Percentiles rank a stretch among this genome's conserved stretches.
These are phyloP conservation scores for Rhea americana DNA, from an alignment of 2,113 vertebrate genomes.

Conservation along the genomic window DNA sequence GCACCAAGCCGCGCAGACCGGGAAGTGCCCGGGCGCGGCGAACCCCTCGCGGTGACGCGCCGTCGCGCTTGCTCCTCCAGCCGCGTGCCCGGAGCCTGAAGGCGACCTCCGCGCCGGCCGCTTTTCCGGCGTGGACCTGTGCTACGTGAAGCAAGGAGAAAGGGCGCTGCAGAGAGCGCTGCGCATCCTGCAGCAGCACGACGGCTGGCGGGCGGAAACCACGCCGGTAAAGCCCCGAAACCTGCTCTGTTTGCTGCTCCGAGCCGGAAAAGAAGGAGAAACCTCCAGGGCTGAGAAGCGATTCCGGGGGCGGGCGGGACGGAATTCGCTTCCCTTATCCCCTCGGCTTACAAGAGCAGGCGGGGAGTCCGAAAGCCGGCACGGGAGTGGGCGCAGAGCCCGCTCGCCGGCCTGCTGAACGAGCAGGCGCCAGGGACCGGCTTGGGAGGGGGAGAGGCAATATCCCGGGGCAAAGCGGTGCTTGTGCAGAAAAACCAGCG, in stretches of 20 bases:
- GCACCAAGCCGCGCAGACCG: background rate
- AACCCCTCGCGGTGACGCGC: background rate
- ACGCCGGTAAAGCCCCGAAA: slow-evolving; percentile 53
- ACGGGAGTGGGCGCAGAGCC: too few relatives aligned
- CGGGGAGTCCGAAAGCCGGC: too few relatives aligned
- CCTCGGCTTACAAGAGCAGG: background rate
- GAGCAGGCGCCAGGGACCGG: too few relatives aligned
- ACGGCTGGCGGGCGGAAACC: slow-evolving; percentile 72
- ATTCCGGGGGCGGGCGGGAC: too few relatives aligned
- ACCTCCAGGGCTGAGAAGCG: too few relatives aligned
- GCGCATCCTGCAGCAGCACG: slow-evolving; percentile 68
- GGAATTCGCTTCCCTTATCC: background rate
- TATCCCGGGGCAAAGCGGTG: too few relatives aligned
- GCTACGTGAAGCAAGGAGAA: slow-evolving; percentile 70
- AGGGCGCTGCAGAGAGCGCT: slow-evolving; percentile 74
- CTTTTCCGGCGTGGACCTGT: slow-evolving; percentile 30
- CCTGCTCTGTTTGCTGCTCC: background rate
- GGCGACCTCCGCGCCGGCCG: background rate
- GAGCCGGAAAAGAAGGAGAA: background rate
- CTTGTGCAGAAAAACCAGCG: too few relatives aligned
- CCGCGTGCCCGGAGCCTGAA: background rate
- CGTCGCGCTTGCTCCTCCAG: background rate
- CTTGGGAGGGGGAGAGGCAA: too few relatives aligned
- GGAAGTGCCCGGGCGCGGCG: too few relatives aligned
- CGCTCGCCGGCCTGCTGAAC: too few relatives aligned